Base-by-base conservation (phyloP, 2,888 invertebrate genomes). In the Pandemis cinnamomeana region DNA sequence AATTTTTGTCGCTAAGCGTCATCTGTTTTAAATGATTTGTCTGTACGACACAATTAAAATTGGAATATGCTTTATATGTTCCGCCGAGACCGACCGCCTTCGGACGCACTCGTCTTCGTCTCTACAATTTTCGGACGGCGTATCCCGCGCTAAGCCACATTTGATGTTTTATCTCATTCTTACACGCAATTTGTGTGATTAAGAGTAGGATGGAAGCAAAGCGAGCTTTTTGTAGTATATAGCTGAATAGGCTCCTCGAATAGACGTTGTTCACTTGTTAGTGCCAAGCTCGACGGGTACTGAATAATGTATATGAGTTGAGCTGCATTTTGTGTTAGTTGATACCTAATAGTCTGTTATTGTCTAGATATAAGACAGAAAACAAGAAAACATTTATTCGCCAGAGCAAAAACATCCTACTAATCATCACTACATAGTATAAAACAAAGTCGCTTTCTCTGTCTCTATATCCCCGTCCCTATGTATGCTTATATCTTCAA, bases 291-390 rank as follows among this genome's bases (percentile, higher is more conserved):
- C 15, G 63, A 64, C 63, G 63, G 8, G 42, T 15, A 20, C 13
- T 64, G 63, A 44, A 64, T 64, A 15, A 64, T 64, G 63, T 46
- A 64, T 64, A 11, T 27, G n/a, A 36, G 27, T 36, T 36, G 27
- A 36, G 60, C 5, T 60, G 27, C 13, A 60, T 62, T 44, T 46
- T 64, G 63, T 27, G 63, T 48, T 20, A 63, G 42, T 20, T 15
- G 55, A 20, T 55, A 8, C 7, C 27, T 36, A 36, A 36, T 36
- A 36, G 27, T 36, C 27, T 4, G 27, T 36, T 36, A 36, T 36
- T 36, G 27, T 36, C 27, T 36, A 36, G 27, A 36, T 36, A 36
- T 36, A 36, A 36, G 27, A 36, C 27, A 36, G 27, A 36, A 36
- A 36, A 36, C 27, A 36, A 4, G 27, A 36, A 36, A 36, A 36